Base-by-base conservation (phyloP, 2,888 invertebrate species). In the Cantharis lateralis region DNA sequence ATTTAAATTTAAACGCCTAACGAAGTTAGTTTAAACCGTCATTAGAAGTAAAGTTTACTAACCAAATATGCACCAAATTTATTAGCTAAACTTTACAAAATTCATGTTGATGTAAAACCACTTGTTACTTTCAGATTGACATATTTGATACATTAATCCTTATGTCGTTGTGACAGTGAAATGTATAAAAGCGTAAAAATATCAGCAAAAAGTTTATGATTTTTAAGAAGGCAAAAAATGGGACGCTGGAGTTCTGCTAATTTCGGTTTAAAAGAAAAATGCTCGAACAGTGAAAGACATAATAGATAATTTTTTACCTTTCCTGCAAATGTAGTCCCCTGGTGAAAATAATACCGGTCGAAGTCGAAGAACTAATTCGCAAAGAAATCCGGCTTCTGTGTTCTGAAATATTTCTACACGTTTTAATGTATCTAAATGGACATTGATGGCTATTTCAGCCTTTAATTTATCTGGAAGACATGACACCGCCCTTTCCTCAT, bases 401-500 rank as follows among this genome's bases (percentile, higher is more conserved):
- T 98, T 98, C 91, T 99, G 98, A 90, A 99, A 99, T 87, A 99
- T 99, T 90, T 99, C 98, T 87, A 99, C 98, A 88, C 97, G 91
- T 89, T 98, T 98, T 88, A 99, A 91, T 80, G 98, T 99, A 90
- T 99, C 98, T 89, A 99, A 92, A 89, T 99, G 98, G 84, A 99
- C 98, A 90, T 99, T 98, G 89, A 99, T 98, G 86, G 98, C 98
- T 87, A 99, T 99, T 90, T 99, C 99, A 78, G 98, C 98, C 90
- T 98, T 98, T 85, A 98, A 92, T 89, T 98, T 98, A 90, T 98
- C 98, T 89, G 97, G 97, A 86, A 98, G 92, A 90, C 96, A 97
- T 86, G 96, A 96, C 84, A 98, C 97, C 76, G 96, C 96, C 88
- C 95, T 95, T 89, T 98, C 98, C 89, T 99, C 98, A 88, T 98